Evolutionary conservation across 37 sponge, comb jelly and placozoan species (phyloP).

Genomic region (Oscarella lobularis): DNA sequence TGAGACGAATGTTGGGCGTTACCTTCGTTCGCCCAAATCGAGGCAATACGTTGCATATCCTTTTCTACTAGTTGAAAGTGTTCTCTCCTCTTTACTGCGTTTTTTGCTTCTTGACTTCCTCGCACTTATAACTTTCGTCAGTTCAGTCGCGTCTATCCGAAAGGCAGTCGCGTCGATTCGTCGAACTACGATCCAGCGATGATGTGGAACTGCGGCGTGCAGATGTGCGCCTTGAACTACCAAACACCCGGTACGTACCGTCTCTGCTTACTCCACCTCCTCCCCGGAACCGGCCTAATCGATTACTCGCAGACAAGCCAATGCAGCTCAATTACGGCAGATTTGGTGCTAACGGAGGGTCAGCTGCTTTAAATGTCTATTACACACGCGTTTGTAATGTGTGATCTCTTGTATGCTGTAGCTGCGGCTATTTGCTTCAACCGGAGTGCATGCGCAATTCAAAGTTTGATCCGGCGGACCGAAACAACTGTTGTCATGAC

Average conservation of each 20-base stretch:
- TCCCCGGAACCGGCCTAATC: no score
- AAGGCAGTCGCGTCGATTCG: conserved; percentile 81
- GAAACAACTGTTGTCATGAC: no score
- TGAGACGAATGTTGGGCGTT: conserved; percentile 72
- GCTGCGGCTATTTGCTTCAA: conserved; percentile 89
- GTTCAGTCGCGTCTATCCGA: conserved; percentile 87
- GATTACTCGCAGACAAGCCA: no score
- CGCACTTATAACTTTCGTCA: conserved; percentile 44
- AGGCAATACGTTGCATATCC: no score
- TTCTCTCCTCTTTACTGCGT: no score
- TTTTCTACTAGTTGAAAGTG: no score
- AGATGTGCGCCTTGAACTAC: conserved; percentile 90
- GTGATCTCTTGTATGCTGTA: conserved; percentile 8
- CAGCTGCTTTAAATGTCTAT: conserved; percentile 7
- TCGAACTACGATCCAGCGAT: conserved; percentile 87
- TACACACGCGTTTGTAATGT: neutral
- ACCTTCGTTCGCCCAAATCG: no score
- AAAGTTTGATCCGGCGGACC: conserved; percentile 57
- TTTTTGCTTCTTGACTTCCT: neutral
- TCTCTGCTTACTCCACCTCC: no score
- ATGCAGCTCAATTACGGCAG: conserved; percentile 98
- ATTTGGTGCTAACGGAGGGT: conserved; percentile 75
- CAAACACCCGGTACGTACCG: conserved; percentile 95
- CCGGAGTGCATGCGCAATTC: conserved; percentile 75
- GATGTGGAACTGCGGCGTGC: conserved; percentile 90